Evolutionary conservation across 2,888 invertebrate species (phyloP).

Genomic region (Scaptomyza flava): DNA sequence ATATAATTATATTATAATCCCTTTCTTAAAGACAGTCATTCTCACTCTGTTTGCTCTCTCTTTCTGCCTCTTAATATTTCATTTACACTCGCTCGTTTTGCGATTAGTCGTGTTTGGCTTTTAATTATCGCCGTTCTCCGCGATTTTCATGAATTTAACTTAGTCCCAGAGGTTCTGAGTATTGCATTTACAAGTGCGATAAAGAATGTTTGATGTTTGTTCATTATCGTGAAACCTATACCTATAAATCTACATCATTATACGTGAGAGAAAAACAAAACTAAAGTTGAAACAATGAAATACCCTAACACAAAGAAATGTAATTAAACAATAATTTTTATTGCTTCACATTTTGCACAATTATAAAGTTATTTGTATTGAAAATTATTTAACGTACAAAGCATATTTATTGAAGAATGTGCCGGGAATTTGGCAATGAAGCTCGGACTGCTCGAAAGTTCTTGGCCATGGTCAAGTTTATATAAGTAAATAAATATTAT

Average conservation of each 20-base stretch:
- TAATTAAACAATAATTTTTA: not conserved
- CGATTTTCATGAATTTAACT: not conserved
- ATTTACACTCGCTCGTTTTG: no score
- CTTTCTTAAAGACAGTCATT: no score
- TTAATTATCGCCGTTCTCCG: not conserved
- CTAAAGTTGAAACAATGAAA: not conserved
- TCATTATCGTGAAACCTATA: not conserved
- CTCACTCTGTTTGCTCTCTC: not conserved
- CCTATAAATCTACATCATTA: not conserved
- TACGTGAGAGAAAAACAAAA: not conserved
- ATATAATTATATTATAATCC: no score
- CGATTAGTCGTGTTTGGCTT: not conserved
- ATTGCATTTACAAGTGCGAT: not conserved
- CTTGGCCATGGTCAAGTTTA: not conserved
- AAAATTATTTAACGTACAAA: not conserved
- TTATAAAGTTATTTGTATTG: not conserved
- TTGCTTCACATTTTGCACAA: not conserved
- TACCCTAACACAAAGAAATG: not conserved
- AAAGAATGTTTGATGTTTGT: not conserved
- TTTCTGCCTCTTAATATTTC: no score
- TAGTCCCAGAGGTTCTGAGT: not conserved
- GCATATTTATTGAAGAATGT: not conserved
- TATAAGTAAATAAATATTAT: not conserved
- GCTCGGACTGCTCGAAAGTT: not conserved
- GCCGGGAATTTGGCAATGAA: conserved; percentile 4